These are phyloP conservation scores for Epistrophe grossulariae DNA, from an alignment of 2,888 invertebrate genomes.

Conservation along the genomic window DNA sequence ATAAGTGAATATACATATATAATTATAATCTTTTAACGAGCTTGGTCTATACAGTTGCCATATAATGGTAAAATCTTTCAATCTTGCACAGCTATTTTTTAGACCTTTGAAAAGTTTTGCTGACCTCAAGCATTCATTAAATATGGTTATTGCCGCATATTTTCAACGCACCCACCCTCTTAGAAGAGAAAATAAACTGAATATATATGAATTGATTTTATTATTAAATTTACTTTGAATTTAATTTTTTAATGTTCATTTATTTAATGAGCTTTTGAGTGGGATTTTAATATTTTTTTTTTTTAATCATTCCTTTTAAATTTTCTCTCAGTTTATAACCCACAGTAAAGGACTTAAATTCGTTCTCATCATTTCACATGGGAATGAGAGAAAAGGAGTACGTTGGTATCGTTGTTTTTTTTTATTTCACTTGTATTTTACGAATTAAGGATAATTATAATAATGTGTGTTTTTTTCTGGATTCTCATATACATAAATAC, in stretches of 20 bases:
- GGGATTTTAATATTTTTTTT: conserved; percentile 14
- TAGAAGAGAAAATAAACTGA: not conserved
- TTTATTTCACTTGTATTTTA: conserved; percentile 13
- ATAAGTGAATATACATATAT: not conserved
- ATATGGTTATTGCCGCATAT: not conserved
- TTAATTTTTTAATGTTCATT: conserved; percentile 59
- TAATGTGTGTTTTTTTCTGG: not conserved
- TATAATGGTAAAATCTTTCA: conserved; percentile 3
- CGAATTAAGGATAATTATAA: conserved; percentile 33
- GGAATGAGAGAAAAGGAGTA: not conserved
- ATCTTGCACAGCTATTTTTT: conserved; percentile 18
- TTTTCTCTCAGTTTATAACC: not conserved
- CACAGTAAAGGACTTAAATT: conserved; percentile 1
- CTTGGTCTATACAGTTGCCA: conserved; percentile 8
- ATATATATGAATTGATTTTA: conserved; percentile 45
- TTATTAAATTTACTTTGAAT: conserved; percentile 62
- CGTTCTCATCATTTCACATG: not conserved
- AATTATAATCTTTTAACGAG: conserved; percentile 17
- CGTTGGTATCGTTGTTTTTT: not conserved
- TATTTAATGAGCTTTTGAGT: conserved; percentile 51
- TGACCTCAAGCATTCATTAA: conserved; percentile 11
- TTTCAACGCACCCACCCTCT: not conserved
- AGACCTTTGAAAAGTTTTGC: not conserved
- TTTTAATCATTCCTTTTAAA: not conserved
- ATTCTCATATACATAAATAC: not conserved